Evolutionary conservation across 2,888 invertebrate species (phyloP).

Genomic region (Pegoplata infirma): DNA sequence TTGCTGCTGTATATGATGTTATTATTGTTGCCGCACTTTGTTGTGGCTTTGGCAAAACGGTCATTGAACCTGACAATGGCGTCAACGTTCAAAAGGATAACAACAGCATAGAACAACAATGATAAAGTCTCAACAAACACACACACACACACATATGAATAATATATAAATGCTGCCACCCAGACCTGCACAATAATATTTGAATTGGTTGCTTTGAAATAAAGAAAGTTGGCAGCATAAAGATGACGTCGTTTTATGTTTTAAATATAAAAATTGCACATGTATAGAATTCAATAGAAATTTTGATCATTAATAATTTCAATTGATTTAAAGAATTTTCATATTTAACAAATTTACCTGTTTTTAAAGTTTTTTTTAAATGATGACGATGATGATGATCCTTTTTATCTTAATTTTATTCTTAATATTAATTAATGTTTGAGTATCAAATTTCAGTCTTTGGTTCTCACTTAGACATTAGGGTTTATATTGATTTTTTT

Average conservation of each 20-base stretch:
- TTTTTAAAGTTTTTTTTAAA: neutral
- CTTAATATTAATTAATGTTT: constrained; percentile 20
- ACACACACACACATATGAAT: neutral
- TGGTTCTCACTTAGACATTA: constrained; percentile 53
- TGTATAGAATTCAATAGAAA: too few species aligned
- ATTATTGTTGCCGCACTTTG: constrained; percentile 64
- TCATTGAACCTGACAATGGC: constrained; percentile 70
- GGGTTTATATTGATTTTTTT: constrained; percentile 14
- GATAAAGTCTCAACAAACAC: neutral
- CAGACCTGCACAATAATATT: constrained; percentile 62
- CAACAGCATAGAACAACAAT: constrained; percentile 38
- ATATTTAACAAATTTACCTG: constrained; percentile 36
- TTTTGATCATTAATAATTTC: neutral
- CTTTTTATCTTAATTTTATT: constrained; percentile 10
- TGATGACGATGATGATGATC: constrained; percentile 8
- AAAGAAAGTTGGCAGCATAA: constrained; percentile 37
- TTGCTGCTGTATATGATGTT: constrained; percentile 43
- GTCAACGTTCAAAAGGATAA: constrained; percentile 58
- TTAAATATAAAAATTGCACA: too few species aligned
- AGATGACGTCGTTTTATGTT: constrained; percentile 52
- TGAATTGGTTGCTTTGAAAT: constrained; percentile 27
- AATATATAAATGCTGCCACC: constrained; percentile 34
- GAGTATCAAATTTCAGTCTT: constrained; percentile 63
- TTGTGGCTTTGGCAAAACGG: constrained; percentile 66
- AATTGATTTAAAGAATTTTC: neutral